A percentile compares a stretch with the other conserved stretches of the same genome.
These are phyloP conservation scores for Hyalella azteca DNA, from an alignment of 2,888 invertebrate species.

Conservation along the genomic window DNA sequence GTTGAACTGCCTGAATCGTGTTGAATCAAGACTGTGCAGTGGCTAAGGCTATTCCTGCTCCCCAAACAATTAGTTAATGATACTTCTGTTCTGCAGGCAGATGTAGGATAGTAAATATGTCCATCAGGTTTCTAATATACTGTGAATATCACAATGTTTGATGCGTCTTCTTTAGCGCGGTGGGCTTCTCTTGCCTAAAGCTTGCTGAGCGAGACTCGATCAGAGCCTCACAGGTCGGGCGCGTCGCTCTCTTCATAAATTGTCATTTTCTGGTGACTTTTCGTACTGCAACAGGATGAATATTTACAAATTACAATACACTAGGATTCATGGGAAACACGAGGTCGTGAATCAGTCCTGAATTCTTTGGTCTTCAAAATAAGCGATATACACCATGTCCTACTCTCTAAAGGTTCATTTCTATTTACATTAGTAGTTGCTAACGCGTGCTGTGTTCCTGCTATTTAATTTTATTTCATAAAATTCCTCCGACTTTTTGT, in stretches of 20 bases:
- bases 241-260: background rate
- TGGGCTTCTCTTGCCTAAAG: no score
- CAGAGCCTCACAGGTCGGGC: background rate
- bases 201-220: background rate
- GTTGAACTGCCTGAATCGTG: no score
- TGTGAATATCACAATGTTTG: conserved; percentile 39
- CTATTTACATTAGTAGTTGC: no score
- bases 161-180: background rate
- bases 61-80: background rate
- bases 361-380: conserved; percentile 13
- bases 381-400: background rate
- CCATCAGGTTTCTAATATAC: conserved; percentile 11
- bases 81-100: background rate
- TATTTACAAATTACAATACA: background rate
- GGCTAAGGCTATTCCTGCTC: background rate
- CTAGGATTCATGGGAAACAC: background rate
- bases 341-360: background rate
- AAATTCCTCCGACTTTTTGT: no score
- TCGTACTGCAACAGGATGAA: background rate
- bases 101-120: background rate
- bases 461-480: no score
- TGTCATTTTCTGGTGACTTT: background rate
- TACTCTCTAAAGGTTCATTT: no score
- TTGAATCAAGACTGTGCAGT: background rate
- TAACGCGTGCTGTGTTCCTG: no score